Percentiles rank a stretch among this genome's conserved stretches.
Evolutionary conservation across 2,888 invertebrate genomes (phyloP).

Genomic region (Sphecodes monilicornis): DNA sequence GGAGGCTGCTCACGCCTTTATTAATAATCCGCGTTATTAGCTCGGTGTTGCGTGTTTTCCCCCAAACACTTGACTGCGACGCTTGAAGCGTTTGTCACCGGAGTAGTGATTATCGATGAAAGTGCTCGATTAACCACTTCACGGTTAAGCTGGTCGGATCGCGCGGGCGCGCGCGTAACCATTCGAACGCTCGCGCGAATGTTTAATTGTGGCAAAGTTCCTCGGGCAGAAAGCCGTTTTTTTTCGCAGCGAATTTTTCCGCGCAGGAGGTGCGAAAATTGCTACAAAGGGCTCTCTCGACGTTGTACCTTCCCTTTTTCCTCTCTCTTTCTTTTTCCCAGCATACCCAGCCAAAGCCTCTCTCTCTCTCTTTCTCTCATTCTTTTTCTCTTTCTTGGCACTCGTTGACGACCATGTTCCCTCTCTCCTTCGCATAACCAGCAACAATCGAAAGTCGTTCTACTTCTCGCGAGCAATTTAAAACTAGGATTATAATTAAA

Average conservation of each 20-base stretch:
- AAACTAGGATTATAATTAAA: constrained; percentile 60
- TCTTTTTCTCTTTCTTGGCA: background rate
- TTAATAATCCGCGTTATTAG: constrained; percentile 48
- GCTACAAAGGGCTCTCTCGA: constrained; percentile 58
- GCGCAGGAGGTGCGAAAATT: constrained; percentile 60
- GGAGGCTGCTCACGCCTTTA: constrained; percentile 23
- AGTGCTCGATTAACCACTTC: constrained; percentile 47
- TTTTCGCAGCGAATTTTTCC: constrained; percentile 53
- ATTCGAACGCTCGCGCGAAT: constrained; percentile 51
- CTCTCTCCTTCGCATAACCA: constrained; percentile 25
- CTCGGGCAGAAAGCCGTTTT: constrained; percentile 40
- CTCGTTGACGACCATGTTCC: constrained; percentile 9
- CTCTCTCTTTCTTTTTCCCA: background rate
- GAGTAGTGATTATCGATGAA: constrained; percentile 45
- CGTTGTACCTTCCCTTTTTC: constrained; percentile 20
- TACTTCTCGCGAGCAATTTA: constrained; percentile 53
- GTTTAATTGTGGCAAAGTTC: constrained; percentile 58
- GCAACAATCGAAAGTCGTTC: constrained; percentile 60
- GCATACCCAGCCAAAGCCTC: background rate
- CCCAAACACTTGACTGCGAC: constrained; percentile 38
- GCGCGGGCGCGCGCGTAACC: constrained; percentile 17
- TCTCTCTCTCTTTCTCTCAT: background rate
- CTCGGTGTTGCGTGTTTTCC: constrained; percentile 35
- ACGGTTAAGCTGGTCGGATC: constrained; percentile 33
- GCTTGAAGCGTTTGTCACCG: constrained; percentile 46